Evolutionary conservation across 2,888 invertebrate species (phyloP).

Genomic region (Drosophila prostipennis): DNA sequence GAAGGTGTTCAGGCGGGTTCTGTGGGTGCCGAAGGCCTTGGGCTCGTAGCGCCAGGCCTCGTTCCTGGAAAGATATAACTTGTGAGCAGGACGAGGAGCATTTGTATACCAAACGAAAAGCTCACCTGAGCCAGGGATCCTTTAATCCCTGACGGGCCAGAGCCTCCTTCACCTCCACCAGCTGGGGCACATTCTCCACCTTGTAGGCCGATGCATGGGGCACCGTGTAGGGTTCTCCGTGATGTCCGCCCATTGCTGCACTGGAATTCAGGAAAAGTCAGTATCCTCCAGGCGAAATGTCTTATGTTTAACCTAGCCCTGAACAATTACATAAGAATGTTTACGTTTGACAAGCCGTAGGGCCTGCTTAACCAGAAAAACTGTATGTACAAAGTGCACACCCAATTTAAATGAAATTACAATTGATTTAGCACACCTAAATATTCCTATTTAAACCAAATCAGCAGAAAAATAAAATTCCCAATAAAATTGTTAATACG

Average conservation of each 20-base stretch:
- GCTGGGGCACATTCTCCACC: slow-evolving; percentile 88
- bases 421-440: not conserved
- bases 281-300: slow-evolving; percentile 1
- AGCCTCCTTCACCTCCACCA: slow-evolving; percentile 87
- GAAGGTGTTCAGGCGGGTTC: slow-evolving; percentile 83
- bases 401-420: not conserved
- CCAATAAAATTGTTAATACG: slow-evolving; percentile 10
- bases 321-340: slow-evolving; percentile 65
- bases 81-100: not conserved
- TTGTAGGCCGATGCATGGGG: slow-evolving; percentile 91
- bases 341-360: slow-evolving; percentile 1
- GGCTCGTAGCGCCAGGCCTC: slow-evolving; percentile 92
- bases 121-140: slow-evolving; percentile 94
- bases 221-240: slow-evolving; percentile 87
- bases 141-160: slow-evolving; percentile 89
- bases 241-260: slow-evolving; percentile 86
- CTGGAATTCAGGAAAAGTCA: slow-evolving; percentile 24
- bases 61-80: slow-evolving; percentile 86
- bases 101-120: not conserved
- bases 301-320: slow-evolving; percentile 38
- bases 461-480: not conserved
- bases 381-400: not conserved
- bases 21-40: slow-evolving; percentile 86
- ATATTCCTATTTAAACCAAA: not conserved
- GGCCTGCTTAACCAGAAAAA: not conserved